Base-by-base conservation (phyloP, 2,797 vertebrate genomes). In the Hybognathus amarus region DNA sequence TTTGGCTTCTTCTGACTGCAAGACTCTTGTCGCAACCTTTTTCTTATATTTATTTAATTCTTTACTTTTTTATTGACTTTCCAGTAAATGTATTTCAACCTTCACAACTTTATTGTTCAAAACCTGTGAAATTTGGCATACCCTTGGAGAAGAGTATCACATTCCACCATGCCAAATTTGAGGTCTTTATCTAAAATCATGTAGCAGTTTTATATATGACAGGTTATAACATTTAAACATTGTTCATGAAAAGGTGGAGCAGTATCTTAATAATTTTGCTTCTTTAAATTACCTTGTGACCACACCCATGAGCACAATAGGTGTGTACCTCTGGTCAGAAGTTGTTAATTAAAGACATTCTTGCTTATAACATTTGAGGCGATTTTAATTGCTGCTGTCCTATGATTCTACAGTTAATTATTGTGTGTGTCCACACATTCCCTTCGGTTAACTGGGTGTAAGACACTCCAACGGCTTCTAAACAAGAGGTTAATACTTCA, bases 401-500 rank as follows among this genome's bases (percentile, higher is more conserved):
- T 79, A 52, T 40, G 8, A 24, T 56, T 38, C 5, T 80, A 22
- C 38, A 13, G 27, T 33, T 50, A 17, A 52, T 64, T 73, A 27
- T 36, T 54, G 81, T 80, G 80, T 63, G 64, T 77, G 64, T 50
- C 74, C 1, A 0, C 13, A 22, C 36, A 59, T 61, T 76, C 36
- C 11, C 66, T 82, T 64, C 78, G 78, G 64, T 76, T 86, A 78
- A 81, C 84, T 70, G 66, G n/a, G 59, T 66, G 38, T n/a, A 71
- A 47, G 52, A 71, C 69, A 84, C n/a, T 69, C 63, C 36, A 67
- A 66, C 13, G 22, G 47, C 36, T 42, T 24, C 47, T 52, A 42
- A 75, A 76, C 80, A 56, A n/a, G 76, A 83, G 70, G 74, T 85
- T 68, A 80, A 85, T 86, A 80, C 77, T 77, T 47, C 52, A 80